Conservation (phyloP, 2,888 invertebrate genomes). For the Herminia tarsipennalis region DNA sequence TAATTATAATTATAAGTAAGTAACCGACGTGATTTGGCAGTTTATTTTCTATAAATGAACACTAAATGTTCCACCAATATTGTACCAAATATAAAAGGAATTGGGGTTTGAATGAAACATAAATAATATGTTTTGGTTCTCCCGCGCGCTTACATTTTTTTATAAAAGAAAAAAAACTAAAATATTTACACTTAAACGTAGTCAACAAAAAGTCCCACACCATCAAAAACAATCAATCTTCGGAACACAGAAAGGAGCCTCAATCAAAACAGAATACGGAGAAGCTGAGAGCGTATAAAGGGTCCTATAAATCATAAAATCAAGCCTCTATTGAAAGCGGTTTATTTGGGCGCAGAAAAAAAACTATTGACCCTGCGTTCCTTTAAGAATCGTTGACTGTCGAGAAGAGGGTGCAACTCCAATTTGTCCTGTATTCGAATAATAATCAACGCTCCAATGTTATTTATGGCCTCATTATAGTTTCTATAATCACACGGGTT, state of each 20-base stretch:
- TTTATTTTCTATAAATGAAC: slow-evolving; percentile 32
- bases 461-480: slow-evolving; percentile 82
- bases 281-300: slow-evolving; percentile 79
- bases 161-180: slow-evolving; percentile 63
- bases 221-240: slow-evolving; percentile 83
- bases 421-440: slow-evolving; percentile 79
- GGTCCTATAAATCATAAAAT: slow-evolving; percentile 84
- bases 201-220: slow-evolving; percentile 81
- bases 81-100: slow-evolving; percentile 23
- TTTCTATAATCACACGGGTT: slow-evolving; percentile 71
- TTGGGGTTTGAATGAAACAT: slow-evolving; percentile 11
- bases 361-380: slow-evolving; percentile 71
- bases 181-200: slow-evolving; percentile 76
- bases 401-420: slow-evolving; percentile 69
- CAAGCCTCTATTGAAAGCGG: slow-evolving; percentile 79
- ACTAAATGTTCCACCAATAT: slow-evolving; percentile 28
- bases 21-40: slow-evolving; percentile 36
- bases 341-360: slow-evolving; percentile 74
- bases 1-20: slow-evolving; percentile 42
- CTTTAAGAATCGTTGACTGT: slow-evolving; percentile 65
- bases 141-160: slow-evolving; percentile 46
- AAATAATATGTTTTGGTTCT: slow-evolving; percentile 34
- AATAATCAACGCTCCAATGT: slow-evolving; percentile 71
- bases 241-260: slow-evolving; percentile 76
- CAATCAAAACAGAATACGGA: slow-evolving; percentile 83